These are phyloP conservation scores for Mesoclemmys tuberculata DNA, from an alignment of 2,113 vertebrate species.

Conservation along the genomic window DNA sequence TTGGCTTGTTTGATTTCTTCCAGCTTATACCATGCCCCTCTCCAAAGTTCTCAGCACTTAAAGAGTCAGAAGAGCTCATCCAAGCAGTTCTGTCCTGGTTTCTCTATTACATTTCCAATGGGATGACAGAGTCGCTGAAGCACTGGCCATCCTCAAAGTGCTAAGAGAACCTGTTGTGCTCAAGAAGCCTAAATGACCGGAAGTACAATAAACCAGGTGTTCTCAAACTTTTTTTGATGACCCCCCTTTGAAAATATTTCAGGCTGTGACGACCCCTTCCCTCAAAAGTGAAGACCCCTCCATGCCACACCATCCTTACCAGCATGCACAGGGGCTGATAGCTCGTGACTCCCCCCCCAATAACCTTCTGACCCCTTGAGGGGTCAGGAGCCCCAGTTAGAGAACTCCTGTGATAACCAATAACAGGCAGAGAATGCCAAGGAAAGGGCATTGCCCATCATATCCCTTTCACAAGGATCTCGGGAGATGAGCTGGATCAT, in stretches of 20 bases:
- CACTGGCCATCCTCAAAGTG: neutral
- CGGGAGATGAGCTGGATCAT: neutral
- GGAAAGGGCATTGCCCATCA: neutral
- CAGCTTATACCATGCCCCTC: neutral
- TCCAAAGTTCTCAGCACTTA: neutral
- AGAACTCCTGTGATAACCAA: neutral
- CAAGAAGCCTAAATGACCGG: neutral
- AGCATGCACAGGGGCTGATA: too few species aligned
- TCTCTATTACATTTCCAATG: neutral
- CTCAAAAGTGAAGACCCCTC: too few species aligned
- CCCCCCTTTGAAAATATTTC: too few species aligned
- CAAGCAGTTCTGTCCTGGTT: neutral
- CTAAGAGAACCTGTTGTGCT: neutral
- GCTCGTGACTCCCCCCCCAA: too few species aligned
- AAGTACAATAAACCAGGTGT: neutral
- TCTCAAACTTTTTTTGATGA: too few species aligned
- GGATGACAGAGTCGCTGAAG: neutral
- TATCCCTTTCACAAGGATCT: neutral
- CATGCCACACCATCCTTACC: too few species aligned
- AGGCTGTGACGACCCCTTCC: too few species aligned
- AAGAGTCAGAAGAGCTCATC: neutral
- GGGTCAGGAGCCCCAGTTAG: too few species aligned
- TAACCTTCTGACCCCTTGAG: too few species aligned
- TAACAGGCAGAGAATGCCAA: neutral
- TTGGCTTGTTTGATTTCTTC: neutral